Evolutionary conservation across 2,888 invertebrate species (phyloP), one percentile per base, ranked within the genome.

Genomic region (Diarsia rubi): DNA sequence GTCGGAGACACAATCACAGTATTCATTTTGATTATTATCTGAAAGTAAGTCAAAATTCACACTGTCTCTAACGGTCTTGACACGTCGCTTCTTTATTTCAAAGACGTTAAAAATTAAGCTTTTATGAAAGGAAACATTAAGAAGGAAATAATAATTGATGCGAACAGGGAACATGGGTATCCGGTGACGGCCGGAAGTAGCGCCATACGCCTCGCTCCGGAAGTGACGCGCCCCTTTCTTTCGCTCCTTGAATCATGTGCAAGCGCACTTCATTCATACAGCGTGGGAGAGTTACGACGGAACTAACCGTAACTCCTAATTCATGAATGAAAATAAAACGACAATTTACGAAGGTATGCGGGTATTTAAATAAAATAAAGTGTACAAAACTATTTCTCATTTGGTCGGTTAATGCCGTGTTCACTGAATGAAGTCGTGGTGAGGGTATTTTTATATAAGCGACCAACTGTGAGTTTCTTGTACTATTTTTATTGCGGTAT

Each of bases 71-170:
- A 83, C 79, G 42, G 66, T 69, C 42, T 73, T 83, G 64, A 83
- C 72, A 78, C 12, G 59, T 71, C 79, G 57, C 59, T 79, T 74
- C 31, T 78, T 79, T 68, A 78, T 82, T 82, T 69, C 65, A 65
- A 87, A 87, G 84, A 88, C 80, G 83, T 88, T 83, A 84, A 86
- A 86, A 86, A 84, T 83, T 86, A 88, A 88, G 88, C 88, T 89
- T 89, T 87, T 86, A 86, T 85, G 88, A 92, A 92, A 93, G 94
- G 94, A 94, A 95, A 92, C 93, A 90, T 91, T 93, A 93, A 93
- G 93, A 93, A 94, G 95, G 94, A 95, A 95, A 95, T 93, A 94
- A 94, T 94, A 95, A 95, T 95, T 94, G 94, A 94, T 93, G 90
- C 91, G 90, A 93, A 92, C 92, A 92, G 93, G 93, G 93, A 94